These are phyloP conservation scores for Lophius americanus DNA, from an alignment of 2,797 vertebrate genomes.

Conservation along the genomic window DNA sequence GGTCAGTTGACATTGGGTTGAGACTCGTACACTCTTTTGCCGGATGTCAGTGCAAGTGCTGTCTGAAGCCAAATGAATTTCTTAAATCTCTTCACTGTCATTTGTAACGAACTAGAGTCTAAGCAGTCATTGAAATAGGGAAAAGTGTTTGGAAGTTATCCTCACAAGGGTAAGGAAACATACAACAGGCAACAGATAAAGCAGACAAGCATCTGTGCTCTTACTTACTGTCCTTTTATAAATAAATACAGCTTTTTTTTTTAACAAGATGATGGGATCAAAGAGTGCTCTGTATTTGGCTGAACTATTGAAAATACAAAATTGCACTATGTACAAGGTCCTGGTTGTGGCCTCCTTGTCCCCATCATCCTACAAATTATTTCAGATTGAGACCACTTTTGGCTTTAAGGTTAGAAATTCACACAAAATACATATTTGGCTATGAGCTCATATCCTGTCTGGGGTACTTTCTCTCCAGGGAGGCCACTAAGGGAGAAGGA, in stretches of 20 bases:
- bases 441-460: slow-evolving; percentile 84
- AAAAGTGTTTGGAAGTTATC: slow-evolving; percentile 59
- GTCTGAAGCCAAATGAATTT: slow-evolving; percentile 71
- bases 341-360: slow-evolving; percentile 41
- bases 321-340: slow-evolving; percentile 31
- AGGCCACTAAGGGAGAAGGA: slow-evolving; percentile 37
- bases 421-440: slow-evolving; percentile 58
- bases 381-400: slow-evolving; percentile 59
- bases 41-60: slow-evolving; percentile 69
- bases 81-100: slow-evolving; percentile 69
- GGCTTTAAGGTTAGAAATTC: slow-evolving; percentile 54
- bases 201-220: slow-evolving; percentile 51
- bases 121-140: slow-evolving; percentile 42
- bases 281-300: slow-evolving; percentile 39
- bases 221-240: slow-evolving; percentile 61
- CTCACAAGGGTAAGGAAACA: slow-evolving; percentile 66
- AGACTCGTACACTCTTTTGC: slow-evolving; percentile 64
- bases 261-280: slow-evolving; percentile 55
- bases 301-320: slow-evolving; percentile 35
- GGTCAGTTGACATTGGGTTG: slow-evolving; percentile 53
- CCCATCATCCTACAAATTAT: slow-evolving; percentile 54
- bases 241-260: slow-evolving; percentile 67
- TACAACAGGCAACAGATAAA: slow-evolving; percentile 54
- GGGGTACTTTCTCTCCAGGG: slow-evolving; percentile 61
- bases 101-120: slow-evolving; percentile 60